phyloP scores from a whole-genome alignment of 1,140 invertebrate species.

The Drosophila orosa region DNA sequence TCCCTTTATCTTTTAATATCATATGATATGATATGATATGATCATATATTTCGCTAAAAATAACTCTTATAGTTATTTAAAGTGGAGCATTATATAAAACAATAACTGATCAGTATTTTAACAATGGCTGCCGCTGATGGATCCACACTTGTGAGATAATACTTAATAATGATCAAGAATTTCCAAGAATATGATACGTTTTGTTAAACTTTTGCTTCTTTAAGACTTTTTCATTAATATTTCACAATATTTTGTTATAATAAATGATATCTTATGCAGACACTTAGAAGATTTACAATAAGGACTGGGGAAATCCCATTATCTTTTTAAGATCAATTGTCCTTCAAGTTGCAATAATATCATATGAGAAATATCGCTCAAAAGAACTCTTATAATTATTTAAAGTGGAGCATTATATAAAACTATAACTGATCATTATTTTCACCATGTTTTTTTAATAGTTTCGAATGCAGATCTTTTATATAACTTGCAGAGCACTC shows the following conservation, averaged over 20 bases:
- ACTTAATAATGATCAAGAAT: too few species aligned
- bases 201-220: too few species aligned
- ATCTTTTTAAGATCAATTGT: too few species aligned
- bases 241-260: not conserved
- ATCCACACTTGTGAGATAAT: too few species aligned
- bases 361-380: too few species aligned
- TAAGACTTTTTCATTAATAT: too few species aligned
- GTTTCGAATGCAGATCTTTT: not conserved
- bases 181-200: too few species aligned
- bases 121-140: conserved; percentile 31
- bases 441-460: not conserved
- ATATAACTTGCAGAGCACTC: not conserved
- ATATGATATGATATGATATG: not conserved
- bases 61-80: not conserved
- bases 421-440: not conserved
- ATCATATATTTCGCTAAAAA: too few species aligned
- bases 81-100: too few species aligned
- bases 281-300: not conserved
- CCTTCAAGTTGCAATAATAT: not conserved
- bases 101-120: not conserved
- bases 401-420: fast-evolving
- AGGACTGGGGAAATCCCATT: too few species aligned
- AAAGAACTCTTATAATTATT: not conserved
- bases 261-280: too few species aligned
- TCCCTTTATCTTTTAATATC: too few species aligned